A percentile compares a stretch with the other conserved stretches of the same genome.
These are phyloP conservation scores for Sebastes vulpes DNA, from an alignment of 2,797 vertebrate genomes.

Conservation along the genomic window DNA sequence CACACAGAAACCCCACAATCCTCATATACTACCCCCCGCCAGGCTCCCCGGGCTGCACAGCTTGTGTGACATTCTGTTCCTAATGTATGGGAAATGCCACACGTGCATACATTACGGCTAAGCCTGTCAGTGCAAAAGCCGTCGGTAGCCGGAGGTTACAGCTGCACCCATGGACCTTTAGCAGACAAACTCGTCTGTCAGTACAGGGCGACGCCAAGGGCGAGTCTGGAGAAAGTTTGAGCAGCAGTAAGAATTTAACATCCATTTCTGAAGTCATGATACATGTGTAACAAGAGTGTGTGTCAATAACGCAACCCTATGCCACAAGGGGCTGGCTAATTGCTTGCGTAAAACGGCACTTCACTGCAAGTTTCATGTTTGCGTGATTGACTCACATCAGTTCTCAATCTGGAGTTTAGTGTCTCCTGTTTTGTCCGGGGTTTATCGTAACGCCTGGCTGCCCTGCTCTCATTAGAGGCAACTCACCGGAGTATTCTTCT, in stretches of 20 bases:
- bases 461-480: conserved; percentile 21
- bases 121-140: conserved; percentile 39
- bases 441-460: background rate
- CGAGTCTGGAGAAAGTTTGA: background rate
- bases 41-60: conserved; percentile 49
- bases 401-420: background rate
- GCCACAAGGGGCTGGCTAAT: conserved; percentile 6
- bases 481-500: conserved; percentile 6
- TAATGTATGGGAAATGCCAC: conserved; percentile 71
- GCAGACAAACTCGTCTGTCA: conserved; percentile 21
- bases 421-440: background rate
- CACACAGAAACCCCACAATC: background rate
- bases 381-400: background rate
- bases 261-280: background rate
- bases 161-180: conserved; percentile 47
- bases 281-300: background rate
- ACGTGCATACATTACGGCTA: conserved; percentile 54
- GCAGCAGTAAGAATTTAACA: conserved; percentile 8
- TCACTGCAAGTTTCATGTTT: background rate
- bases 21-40: conserved; percentile 14
- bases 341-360: conserved; percentile 14
- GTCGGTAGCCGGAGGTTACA: conserved; percentile 36
- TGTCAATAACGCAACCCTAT: conserved; percentile 1
- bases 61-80: conserved; percentile 60
- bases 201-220: background rate